Base-by-base conservation (phyloP, 1,140 invertebrate genomes). In the Bombus confusus region DNA sequence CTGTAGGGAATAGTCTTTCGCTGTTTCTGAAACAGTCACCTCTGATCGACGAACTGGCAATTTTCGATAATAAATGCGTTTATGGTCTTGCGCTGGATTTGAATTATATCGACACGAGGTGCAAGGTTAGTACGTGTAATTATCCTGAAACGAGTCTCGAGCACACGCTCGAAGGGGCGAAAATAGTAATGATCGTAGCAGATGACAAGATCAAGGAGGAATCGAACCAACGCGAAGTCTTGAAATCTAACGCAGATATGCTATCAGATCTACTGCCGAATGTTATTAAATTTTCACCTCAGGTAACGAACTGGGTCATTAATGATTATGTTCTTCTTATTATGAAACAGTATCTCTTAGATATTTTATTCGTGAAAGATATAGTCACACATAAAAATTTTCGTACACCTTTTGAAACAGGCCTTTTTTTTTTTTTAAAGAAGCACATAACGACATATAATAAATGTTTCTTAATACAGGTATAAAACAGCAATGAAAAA, bases 51-150 rank as follows among this genome's bases (percentile, higher is more conserved):
- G 96, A 96, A 92, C 92, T 97, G 86, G 95, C 96, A 52, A 84
- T 97, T 34, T 96, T 96, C 81, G 96, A 96, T 90, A 90, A 94
- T 18, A 92, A 92, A 47, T 90, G 95, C 8, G 95, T 95, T 8
- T 93, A 93, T 31, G 95, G 95, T 28, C 94, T 96, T n/a, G 95
- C 95, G n/a, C 91, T 95, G 89, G 96, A 97, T 86, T 91, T 97
- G 12, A 96, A 95, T 87, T 96, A 96, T 68, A 95, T 96, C 15
- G 96, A 96, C 87, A 96, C 96, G 8, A 95, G 94, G 78, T 96
- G 96, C 86, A 97, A 97, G 94, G 96, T 98, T 2, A 96, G 96
- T 6, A 94, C 95, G 0, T 96, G 93, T 86, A 93, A 93, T 28
- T 91, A 92, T 90, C 94, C 89, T 25, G 92, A 95, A 84, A 94